Base-by-base conservation (phyloP, 2,797 vertebrate species). In the Lophotriccus pileatus region DNA sequence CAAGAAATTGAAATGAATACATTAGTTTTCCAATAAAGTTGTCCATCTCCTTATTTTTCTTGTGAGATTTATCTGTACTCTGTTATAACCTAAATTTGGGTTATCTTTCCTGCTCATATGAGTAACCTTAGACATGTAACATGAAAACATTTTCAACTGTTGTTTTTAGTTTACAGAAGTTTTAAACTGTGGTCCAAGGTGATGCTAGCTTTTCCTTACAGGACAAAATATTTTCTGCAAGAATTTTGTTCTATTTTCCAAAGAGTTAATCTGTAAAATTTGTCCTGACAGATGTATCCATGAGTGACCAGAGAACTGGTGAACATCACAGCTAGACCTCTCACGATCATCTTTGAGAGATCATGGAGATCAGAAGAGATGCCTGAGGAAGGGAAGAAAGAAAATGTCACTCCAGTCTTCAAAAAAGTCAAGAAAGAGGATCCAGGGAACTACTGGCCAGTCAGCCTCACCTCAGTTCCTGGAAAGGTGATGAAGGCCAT, bases 241-340 rank as follows among this genome's bases (percentile, higher is more conserved):
- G 25, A 89, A 8, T 28, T 87, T 56, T 50, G 3, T n/a, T 82
- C 16, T 60, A 3, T 47, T 82, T 83, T 80, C 47, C 24, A 74
- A 66, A 36, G 28, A 89, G 10, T 41, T 66, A 34, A 15, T 37
- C 22, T 69, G 7, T 14, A 34, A 81, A 82, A 56, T 25, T 13
- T 10, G 20, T 16, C 36, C 47, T 55, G 36, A 74, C 0, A 0
- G 12, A 36, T 46, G 23, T 4, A 32, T 22, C 30, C 14, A 53
- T 22, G 15, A 68, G 22, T 62, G 8, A 18, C 60, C 39, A 82
- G 25, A 19, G 22, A 49, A 23, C 19, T 43, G 27, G 6, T 5
- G 36, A 27, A 55, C 15, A 21, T 55, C 25, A 8, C 23, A 53
- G n/a, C 0, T 0, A 62, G 47, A 17, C 36, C 20, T 68, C 36